These are phyloP conservation scores for Origma solitaria DNA, from an alignment of 2,113 vertebrate species.

Conservation along the genomic window DNA sequence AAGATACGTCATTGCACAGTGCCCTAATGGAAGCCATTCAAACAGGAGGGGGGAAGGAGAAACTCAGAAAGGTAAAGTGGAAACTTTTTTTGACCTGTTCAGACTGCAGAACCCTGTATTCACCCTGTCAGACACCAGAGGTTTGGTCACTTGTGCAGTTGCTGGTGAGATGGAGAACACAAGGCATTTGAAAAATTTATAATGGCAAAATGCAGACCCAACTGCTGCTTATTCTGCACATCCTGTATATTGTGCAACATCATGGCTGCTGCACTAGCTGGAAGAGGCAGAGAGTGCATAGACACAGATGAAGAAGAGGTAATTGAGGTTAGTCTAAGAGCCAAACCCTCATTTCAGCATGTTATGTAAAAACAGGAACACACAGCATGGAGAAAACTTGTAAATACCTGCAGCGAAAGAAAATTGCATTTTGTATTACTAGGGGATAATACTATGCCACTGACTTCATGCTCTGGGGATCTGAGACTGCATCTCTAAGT, in stretches of 20 bases:
- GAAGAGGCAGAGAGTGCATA: background rate
- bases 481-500: background rate
- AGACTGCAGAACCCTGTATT: background rate
- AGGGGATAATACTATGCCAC: background rate
- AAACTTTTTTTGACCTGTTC: background rate
- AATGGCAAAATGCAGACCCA: background rate
- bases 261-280: background rate
- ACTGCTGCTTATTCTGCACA: background rate
- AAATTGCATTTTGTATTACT: background rate
- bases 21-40: slow-evolving; percentile 94
- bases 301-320: background rate
- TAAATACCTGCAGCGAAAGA: background rate
- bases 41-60: slow-evolving; percentile 77
- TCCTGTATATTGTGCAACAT: background rate
- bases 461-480: background rate
- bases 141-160: background rate
- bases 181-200: background rate
- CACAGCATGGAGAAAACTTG: background rate
- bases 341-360: background rate
- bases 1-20: slow-evolving; percentile 84
- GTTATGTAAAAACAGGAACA: background rate
- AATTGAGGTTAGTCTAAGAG: background rate
- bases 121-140: background rate
- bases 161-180: background rate
- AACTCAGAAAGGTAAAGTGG: slow-evolving; percentile 85